These are phyloP conservation scores for Hypotaenidia okinawae DNA, from an alignment of 2,797 vertebrate species.

Conservation along the genomic window DNA sequence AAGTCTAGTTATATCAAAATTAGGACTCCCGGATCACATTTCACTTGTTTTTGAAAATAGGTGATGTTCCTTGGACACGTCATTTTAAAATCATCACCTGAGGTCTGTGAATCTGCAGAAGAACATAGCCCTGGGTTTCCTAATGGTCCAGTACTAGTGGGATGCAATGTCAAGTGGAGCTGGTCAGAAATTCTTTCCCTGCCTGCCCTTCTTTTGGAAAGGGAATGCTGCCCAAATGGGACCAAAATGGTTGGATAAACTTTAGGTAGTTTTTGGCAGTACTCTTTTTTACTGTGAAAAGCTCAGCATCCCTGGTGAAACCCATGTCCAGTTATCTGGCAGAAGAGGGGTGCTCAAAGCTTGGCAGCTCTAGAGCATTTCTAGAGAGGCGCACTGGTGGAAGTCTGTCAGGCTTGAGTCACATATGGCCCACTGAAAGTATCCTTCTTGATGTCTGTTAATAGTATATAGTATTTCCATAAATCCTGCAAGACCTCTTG, in stretches of 20 bases:
- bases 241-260: neutral
- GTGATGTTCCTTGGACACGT: rapidly evolving
- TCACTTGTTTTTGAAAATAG: neutral
- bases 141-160: neutral
- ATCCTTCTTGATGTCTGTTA: neutral
- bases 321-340: rapidly evolving
- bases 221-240: neutral
- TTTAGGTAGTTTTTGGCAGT: neutral
- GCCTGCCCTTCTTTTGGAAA: neutral
- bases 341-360: neutral
- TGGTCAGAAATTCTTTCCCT: neutral
- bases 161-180: neutral
- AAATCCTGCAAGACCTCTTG: neutral
- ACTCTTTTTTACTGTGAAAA: too few relatives aligned
- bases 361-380: neutral
- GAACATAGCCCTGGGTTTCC: neutral
- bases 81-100: rapidly evolving
- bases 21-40: neutral
- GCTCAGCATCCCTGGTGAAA: neutral
- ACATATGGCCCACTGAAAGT: neutral
- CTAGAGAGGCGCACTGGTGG: neutral
- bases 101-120: neutral
- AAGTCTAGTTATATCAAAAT: neutral
- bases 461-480: neutral
- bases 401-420: neutral